These are phyloP conservation scores for Agriotes lineatus DNA, from an alignment of 2,888 invertebrate genomes.

Conservation along the genomic window DNA sequence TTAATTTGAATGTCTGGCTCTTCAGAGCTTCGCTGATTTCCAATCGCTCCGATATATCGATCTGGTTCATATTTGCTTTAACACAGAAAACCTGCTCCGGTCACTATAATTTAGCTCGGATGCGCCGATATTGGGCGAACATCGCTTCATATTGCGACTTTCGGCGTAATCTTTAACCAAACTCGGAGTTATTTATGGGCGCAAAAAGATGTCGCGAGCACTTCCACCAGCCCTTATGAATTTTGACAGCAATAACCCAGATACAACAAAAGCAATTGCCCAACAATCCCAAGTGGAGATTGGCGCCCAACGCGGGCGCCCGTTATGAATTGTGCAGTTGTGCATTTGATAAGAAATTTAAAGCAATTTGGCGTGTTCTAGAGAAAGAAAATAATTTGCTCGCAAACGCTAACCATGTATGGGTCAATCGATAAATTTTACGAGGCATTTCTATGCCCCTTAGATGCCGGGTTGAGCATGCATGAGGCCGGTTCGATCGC, in stretches of 20 bases:
- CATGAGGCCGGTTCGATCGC: slow-evolving; percentile 59
- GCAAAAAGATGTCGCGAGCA: slow-evolving; percentile 1
- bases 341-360: slow-evolving; percentile 36
- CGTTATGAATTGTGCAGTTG: slow-evolving; percentile 21
- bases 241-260: slow-evolving; percentile 13
- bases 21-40: slow-evolving; percentile 40
- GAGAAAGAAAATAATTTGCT: slow-evolving; percentile 52
- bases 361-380: slow-evolving; percentile 34
- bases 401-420: slow-evolving; percentile 57
- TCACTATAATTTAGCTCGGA: slow-evolving; percentile 12
- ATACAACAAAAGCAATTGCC: slow-evolving; percentile 10
- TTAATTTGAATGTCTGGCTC: slow-evolving; percentile 39
- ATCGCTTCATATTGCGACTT: slow-evolving; percentile 6
- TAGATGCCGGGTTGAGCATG: slow-evolving; percentile 58
- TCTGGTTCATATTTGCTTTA: slow-evolving; percentile 43
- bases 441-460: slow-evolving; percentile 61
- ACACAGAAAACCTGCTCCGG: slow-evolving; percentile 8
- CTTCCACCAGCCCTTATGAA: slow-evolving; percentile 2
- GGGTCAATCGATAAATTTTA: slow-evolving; percentile 63
- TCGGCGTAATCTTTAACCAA: slow-evolving; percentile 4
- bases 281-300: slow-evolving; percentile 5
- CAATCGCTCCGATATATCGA: slow-evolving; percentile 37
- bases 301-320: slow-evolving; percentile 6
- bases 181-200: not conserved
- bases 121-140: slow-evolving; percentile 5